Evolutionary conservation across 2,797 vertebrate genomes (phyloP), one percentile per base, ranked within the genome.

Genomic region (Schizopygopsis pylzovi): DNA sequence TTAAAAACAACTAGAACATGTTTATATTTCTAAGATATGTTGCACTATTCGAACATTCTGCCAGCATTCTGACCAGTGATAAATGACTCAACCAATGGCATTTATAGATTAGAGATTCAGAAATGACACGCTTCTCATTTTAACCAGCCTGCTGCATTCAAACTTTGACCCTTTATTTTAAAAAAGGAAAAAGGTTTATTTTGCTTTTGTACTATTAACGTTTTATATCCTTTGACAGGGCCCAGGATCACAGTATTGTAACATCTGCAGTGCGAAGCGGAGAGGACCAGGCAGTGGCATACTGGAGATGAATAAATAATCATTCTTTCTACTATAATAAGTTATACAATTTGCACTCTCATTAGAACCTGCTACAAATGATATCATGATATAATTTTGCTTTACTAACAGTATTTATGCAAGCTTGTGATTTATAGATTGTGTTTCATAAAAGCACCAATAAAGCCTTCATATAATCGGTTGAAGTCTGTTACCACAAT

Each of bases 241-340:
- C 68, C 96, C 96, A 22, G 92, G 94, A 33, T 87, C 95, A 45
- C 97, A 98, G 93, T 98, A 98, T 93, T 99, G 98, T 92, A 99
- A 97, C 92, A 99, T 99, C 94, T 99, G 98, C 94, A 99, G 97
- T 78, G 98, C 98, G 8, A 99, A 99, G 92, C 96, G 93, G 81
- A 95, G 96, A 37, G 96, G 98, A 1, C 98, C 98, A 1, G 98
- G 97, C 91, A 97, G 96, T 22, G 94, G 96, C 81, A 96, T 98
- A 83, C 92, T 98, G 88, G 98, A 99, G 83, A 96, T 98, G 94
- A 98, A 98, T 90, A 97, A 98, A 88, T 98, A 90, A 92, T 28
- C 18, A 18, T 59, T 79, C 18, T 18, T 47, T 4, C 37, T 25
- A 8, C 12, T 16, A 22, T 2, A 54, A 28, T 28, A 28, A 41